Evolutionary conservation across 2,113 vertebrate species (phyloP).

Genomic region (Amphilophus citrinellus): DNA sequence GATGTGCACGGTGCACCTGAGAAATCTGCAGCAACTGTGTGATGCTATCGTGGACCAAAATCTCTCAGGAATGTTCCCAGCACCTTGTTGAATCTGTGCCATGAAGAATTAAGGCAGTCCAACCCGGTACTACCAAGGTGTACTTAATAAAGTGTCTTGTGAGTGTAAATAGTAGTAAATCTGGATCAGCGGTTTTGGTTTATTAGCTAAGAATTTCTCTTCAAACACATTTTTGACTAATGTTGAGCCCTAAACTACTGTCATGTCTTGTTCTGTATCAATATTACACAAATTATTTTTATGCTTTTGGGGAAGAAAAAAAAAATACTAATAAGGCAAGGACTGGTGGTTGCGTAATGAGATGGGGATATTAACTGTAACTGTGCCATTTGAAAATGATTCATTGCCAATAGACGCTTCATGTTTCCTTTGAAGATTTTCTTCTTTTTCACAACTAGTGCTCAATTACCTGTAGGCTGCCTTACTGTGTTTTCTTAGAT

Average conservation of each 20-base stretch:
- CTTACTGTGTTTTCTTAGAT: slow-evolving; percentile 3
- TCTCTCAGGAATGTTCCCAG: neutral
- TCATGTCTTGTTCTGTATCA: neutral
- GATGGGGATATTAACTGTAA: slow-evolving; percentile 2
- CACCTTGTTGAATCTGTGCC: neutral
- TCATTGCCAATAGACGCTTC: neutral
- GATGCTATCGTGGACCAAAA: neutral
- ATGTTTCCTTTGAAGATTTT: neutral
- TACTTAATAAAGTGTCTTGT: neutral
- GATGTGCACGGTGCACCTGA: too few species aligned
- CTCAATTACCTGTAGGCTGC: neutral
- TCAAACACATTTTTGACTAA: neutral
- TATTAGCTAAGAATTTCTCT: neutral
- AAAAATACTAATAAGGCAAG: neutral
- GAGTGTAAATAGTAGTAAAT: slow-evolving; percentile 1
- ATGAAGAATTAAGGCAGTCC: neutral
- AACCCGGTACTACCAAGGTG: neutral
- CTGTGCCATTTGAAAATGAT: neutral
- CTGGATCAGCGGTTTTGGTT: neutral
- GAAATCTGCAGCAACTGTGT: neutral
- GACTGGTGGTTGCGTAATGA: neutral
- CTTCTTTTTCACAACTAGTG: neutral
- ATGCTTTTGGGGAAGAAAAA: neutral
- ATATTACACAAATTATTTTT: neutral
- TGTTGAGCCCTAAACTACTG: neutral